Evolutionary conservation across 1,140 invertebrate species (phyloP), one percentile per base, ranked within the genome.

Genomic region (Drosophila mojavensis): DNA sequence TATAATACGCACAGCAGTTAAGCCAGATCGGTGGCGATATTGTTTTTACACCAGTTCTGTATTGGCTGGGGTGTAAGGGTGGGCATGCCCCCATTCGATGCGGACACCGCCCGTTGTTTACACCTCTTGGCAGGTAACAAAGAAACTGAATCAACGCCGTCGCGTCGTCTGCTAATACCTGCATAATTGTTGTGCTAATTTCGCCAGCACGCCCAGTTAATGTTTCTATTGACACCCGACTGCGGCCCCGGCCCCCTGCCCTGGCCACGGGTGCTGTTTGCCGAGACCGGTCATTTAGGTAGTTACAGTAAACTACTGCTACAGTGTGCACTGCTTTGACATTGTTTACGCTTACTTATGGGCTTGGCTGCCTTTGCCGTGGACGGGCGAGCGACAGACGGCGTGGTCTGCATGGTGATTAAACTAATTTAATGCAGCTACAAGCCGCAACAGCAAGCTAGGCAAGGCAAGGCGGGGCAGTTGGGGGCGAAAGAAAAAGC

Each of bases 151-250:
- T 24, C 45, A 58, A 39, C 33, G 53, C 39, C 51, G 47, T 61
- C 53, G 81, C 79, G 64, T 64, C 59, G 80, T 73, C 70, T 67
- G 58, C 74, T 75, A 84, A 89, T 81, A 89, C 73, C 79, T 88
- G 84, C 84, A 88, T 88, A 88, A 88, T 88, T 88, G 83, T 80
- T 80, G 84, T 89, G 83, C 83, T 88, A 88, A 88, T 88, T 88
- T 74, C 74, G 73, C 82, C 68, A 80, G 80, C 85, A 84, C 84
- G 85, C 84, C 85, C 84, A 69, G 85, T 89, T 90, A 89, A 89
- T 89, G 84, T 78, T 81, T 89, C 78, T 76, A 89, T 89, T 89
- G 84, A 89, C 84, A 89, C 84, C 81, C 47, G 59, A 51, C 15
- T 17, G 43, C 51, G 56, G 55, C 20, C 20, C 20, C 3, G 20